These are phyloP conservation scores for Gadopsis marmoratus DNA, from an alignment of 2,797 vertebrate species.

Conservation along the genomic window DNA sequence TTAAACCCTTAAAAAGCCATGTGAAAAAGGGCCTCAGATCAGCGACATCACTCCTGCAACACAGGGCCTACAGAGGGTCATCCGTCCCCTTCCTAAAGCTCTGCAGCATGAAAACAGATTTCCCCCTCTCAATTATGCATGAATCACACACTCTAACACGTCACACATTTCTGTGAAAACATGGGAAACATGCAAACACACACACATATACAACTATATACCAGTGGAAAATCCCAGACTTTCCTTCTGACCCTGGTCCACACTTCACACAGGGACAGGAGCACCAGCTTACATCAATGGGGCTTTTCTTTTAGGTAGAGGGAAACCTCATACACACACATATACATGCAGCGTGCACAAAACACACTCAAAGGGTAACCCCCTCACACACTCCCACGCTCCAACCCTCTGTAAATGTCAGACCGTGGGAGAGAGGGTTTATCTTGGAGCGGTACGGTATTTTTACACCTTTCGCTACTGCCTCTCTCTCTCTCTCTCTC, in stretches of 20 bases:
- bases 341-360: slow-evolving; percentile 49
- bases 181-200: slow-evolving; percentile 60
- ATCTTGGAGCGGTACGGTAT: slow-evolving; percentile 88
- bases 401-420: slow-evolving; percentile 89
- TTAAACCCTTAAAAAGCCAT: not conserved
- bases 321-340: slow-evolving; percentile 82
- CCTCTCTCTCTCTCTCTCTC: slow-evolving; percentile 21
- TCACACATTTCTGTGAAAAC: slow-evolving; percentile 69
- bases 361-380: slow-evolving; percentile 71
- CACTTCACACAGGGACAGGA: slow-evolving; percentile 76
- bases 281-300: slow-evolving; percentile 86
- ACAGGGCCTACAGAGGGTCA: slow-evolving; percentile 1
- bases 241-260: slow-evolving; percentile 75
- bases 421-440: slow-evolving; percentile 85
- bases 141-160: slow-evolving; percentile 69
- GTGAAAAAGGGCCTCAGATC: slow-evolving; percentile 1
- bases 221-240: slow-evolving; percentile 79
- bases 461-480: slow-evolving; percentile 87
- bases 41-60: slow-evolving; percentile 8
- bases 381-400: slow-evolving; percentile 79
- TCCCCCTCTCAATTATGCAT: slow-evolving; percentile 74
- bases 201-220: slow-evolving; percentile 39
- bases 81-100: slow-evolving; percentile 14
- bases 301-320: slow-evolving; percentile 86
- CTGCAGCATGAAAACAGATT: slow-evolving; percentile 75